Base-by-base conservation (phyloP, 37 sponge, comb jelly and placozoan genomes). In the Amphimedon queenslandica region DNA sequence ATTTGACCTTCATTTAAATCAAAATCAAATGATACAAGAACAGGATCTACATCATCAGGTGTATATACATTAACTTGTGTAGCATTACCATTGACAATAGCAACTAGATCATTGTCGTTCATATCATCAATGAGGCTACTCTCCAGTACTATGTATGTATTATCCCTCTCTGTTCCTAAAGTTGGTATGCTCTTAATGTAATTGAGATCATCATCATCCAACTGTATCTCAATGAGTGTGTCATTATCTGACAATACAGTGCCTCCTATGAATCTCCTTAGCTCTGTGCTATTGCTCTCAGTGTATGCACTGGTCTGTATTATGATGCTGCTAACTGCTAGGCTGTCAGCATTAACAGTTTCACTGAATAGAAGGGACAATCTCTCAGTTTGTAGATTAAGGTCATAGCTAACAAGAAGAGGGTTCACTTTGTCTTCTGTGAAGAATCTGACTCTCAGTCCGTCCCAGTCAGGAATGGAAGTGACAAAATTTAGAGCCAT, bases 301-400 rank as follows among this genome's bases (percentile, higher is more conserved):
- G 51, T 40, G 11, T 39, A 66, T 0, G 6, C 30, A 6, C 43
- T 53, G 31, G 18, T 61, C 42, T 80, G 84, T 13, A 90, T 40
- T 0, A 60, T 43, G 27, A 90, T 69, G 4, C 82, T 78, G 11
- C 73, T 42, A 11, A 70, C 60, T 40, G 63, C 25, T 11, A 84
- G 29, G 28, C 85, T 90, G 39, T 55, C 70, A 53, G 78, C 55
- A 63, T 90, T 84, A 6, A 94, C 88, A 2, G 95, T 94, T 42
- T 94, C 95, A 53, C 76, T 32, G 69, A 94, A 94, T 18, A 40
- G 76, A 32, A 94, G 75, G n/a, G 42, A 84, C 24, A 90, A 70
- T 72, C 78, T 82, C 69, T 90, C 95, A 31, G 53, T 55, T 39
- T 85, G 83, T 58, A 90, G 53, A 58, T 94, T 66, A 18, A 94